Evolutionary conservation across 1,140 invertebrate species (phyloP), one percentile per base, ranked within the genome.

Genomic region (Macrosteles quadrilineatus): DNA sequence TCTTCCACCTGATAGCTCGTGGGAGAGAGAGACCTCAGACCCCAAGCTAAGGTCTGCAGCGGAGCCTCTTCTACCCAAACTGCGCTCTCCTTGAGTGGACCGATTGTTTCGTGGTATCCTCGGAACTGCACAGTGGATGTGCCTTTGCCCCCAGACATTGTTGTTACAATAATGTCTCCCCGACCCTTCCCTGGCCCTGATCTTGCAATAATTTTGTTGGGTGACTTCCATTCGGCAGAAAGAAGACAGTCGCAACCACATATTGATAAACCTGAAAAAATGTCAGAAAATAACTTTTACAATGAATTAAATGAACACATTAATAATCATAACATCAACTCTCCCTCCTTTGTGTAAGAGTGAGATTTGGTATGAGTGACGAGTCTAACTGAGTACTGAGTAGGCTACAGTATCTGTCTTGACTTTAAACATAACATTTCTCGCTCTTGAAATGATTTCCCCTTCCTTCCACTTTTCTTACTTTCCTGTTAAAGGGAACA

Each of bases 1-100:
- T 99, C 96, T 76, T 97, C 95, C 73, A 94, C 90, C 65, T 93
- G 91, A 77, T 94, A 88, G 53, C 89, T 88, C n/a, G 91, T 90
- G 1, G 93, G 91, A 0, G 91, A 91, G 68, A 95, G 82, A 1
- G 93, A 90, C 74, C 94, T 82, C 53, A 92, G 85, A 29, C 94
- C 89, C 89, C 93, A 93, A 65, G 88, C 85, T 45, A 91, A 83
- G 71, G 88, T 90, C 66, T 91, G 87, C 1, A 88, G 82, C 1
- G 89, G 88, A 32, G 90, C 90, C 82, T 97, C 97, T 82, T 99
- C 97, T 0, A 99, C 94, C 98, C 98, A 99, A 11, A 99, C 95
- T n/a, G 96, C 95, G 76, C 94, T 97, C 80, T 99, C 98, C 81
- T 98, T 98, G 66, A 98, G 87, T 1, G 97, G 96, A 0, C 95